Conservation (phyloP, 2,888 invertebrate species). For the Melinopterus prodromus region DNA sequence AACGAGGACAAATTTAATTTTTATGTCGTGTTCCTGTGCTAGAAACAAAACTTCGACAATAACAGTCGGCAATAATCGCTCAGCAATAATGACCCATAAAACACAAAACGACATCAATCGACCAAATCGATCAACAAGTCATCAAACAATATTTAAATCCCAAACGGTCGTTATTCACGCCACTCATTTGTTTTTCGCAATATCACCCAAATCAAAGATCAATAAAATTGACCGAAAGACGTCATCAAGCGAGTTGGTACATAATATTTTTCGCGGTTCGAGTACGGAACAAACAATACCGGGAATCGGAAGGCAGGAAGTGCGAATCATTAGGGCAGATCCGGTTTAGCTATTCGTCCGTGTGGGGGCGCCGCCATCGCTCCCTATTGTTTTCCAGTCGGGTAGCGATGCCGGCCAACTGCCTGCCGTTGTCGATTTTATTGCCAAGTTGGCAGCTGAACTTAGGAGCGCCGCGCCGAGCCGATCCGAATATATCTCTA, state of each 20-base stretch:
- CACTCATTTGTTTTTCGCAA: not conserved
- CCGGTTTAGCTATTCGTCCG: not conserved
- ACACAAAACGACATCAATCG: not conserved
- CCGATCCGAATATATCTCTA: not conserved
- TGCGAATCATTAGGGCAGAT: not conserved
- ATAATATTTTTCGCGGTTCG: not conserved
- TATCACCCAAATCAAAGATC: not conserved
- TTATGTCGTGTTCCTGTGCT: not conserved
- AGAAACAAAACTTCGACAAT: not conserved
- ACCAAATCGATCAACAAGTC: not conserved
- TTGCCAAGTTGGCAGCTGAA: conserved; percentile 4
- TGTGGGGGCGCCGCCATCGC: not conserved
- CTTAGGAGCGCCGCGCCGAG: not conserved
- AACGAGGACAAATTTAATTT: not conserved
- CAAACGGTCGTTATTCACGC: not conserved
- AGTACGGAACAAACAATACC: not conserved
- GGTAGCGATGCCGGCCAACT: not conserved
- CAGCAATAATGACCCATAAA: not conserved
- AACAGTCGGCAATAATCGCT: not conserved
- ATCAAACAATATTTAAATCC: not conserved
- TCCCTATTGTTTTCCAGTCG: not conserved
- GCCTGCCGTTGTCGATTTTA: not conserved
- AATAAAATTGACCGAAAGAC: not conserved
- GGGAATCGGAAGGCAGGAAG: not conserved
- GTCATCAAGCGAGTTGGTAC: not conserved